Evolutionary conservation across 2,797 vertebrate genomes (phyloP), one percentile per base, ranked within the genome.

Genomic region (Poecilia gillii): DNA sequence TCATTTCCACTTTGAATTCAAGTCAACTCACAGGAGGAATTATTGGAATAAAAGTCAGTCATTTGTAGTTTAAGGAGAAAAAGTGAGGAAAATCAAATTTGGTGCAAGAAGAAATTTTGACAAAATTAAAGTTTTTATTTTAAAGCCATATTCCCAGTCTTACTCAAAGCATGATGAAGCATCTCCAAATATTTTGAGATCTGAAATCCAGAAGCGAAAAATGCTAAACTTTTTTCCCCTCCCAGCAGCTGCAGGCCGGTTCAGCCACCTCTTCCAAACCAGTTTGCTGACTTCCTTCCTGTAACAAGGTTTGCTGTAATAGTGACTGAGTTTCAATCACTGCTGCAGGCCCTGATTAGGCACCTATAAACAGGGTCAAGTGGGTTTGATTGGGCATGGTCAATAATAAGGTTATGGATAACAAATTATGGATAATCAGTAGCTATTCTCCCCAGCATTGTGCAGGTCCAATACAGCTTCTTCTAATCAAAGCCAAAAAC

Each of bases 331-430:
- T 84, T 82, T 85, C 73, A 91, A 82, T 91, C 84, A 86, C 91
- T 86, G 78, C 82, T 75, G 18, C n/a, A 62, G 86, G 80, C 88
- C 89, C 79, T 86, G 79, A 87, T 92, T 91, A 84, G 86, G 87
- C 53, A 74, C 47, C 71, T 74, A 81, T 82, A 87, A 91, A 88
- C 25, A 84, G 87, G 80, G 87, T 81, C 71, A 59, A 71, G 75
- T 62, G 31, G 77, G 47, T 89, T 66, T 70, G 68, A 84, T 76
- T 76, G 23, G 80, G 81, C 73, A 82, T 82, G 3, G 9, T 75
- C 55, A 39, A 68, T 45, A 49, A 77, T 77, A 75, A 84, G 79
- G 83, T 66, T 83, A 57, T n/a, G n/a, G 8, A 68, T n/a, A 53
- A 79, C 72, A 86, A 80, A 82, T 74, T 74, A 73, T 49, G 16